Evolutionary conservation across 2,113 vertebrate genomes (phyloP).

Genomic region (Numenius arquata): DNA sequence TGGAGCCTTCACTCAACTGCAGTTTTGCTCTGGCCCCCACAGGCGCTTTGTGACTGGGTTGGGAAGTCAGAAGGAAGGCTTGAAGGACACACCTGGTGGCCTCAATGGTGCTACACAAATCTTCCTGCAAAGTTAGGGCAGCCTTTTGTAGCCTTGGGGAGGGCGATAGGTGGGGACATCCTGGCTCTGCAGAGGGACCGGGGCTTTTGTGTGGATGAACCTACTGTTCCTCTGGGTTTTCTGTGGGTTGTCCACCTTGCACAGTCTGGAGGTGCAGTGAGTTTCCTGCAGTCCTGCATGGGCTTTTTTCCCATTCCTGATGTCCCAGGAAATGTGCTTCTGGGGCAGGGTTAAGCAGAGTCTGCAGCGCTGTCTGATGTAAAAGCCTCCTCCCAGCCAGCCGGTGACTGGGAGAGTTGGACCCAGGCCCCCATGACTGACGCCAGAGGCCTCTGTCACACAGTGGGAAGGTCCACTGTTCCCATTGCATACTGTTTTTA

Average conservation of each 20-base stretch:
- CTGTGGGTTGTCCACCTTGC: neutral
- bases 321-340: neutral
- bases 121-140: neutral
- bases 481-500: neutral
- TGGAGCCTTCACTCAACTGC: neutral
- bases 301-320: neutral
- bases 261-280: neutral
- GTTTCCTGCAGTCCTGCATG: neutral
- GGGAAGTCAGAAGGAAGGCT: neutral
- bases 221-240: neutral
- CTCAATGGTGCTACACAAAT: neutral
- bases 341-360: neutral
- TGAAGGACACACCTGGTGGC: neutral
- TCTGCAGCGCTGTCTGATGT: neutral
- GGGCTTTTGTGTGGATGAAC: neutral
- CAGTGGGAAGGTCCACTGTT: fast-evolving
- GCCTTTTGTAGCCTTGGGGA: neutral
- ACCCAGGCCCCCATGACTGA: neutral
- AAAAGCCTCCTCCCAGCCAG: neutral
- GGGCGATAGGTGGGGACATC: neutral
- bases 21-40: neutral
- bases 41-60: neutral
- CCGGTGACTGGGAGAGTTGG: fast-evolving
- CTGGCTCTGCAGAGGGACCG: neutral
- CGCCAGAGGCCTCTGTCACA: neutral